These are phyloP conservation scores for Forbesichthys papilliferus DNA, from an alignment of 2,113 vertebrate species.

Conservation along the genomic window DNA sequence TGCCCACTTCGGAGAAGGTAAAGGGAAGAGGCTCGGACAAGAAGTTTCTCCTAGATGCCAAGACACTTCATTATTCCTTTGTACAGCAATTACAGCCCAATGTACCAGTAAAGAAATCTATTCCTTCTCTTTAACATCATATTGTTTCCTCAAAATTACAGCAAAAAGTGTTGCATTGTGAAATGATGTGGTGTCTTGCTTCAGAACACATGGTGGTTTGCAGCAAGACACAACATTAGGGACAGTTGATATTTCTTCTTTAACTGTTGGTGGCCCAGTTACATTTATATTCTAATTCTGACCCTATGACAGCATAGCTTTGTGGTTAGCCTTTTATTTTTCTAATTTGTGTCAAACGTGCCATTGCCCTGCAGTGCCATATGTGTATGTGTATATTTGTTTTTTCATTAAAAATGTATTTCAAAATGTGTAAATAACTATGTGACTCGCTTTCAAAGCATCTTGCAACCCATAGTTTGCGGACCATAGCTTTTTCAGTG, in stretches of 20 bases:
- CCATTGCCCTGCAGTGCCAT: conserved; percentile 11
- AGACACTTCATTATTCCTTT: conserved; percentile 53
- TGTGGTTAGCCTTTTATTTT: conserved; percentile 13
- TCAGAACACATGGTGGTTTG: neutral
- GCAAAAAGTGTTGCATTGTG: conserved; percentile 9
- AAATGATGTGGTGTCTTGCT: neutral
- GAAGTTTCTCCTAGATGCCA: conserved; percentile 56
- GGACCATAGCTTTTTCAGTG: neutral
- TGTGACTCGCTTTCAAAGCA: too few relatives aligned
- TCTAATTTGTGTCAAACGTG: conserved; percentile 19
- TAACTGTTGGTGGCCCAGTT: conserved; percentile 9
- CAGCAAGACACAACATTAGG: neutral
- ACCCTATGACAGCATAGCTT: conserved; percentile 4
- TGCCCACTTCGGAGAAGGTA: conserved; percentile 70
- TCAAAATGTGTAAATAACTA: too few relatives aligned
- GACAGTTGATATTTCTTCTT: neutral
- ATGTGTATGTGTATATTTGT: neutral
- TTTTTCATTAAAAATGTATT: too few relatives aligned
- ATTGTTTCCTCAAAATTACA: conserved; percentile 4
- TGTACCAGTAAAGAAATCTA: conserved; percentile 26
- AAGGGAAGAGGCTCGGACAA: conserved; percentile 62
- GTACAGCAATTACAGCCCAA: conserved; percentile 44
- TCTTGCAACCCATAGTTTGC: too few relatives aligned
- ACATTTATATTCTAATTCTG: neutral
- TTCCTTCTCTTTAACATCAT: conserved; percentile 27